These are phyloP conservation scores for Bombus waltoni DNA, from an alignment of 1,140 invertebrate species.

Conservation along the genomic window DNA sequence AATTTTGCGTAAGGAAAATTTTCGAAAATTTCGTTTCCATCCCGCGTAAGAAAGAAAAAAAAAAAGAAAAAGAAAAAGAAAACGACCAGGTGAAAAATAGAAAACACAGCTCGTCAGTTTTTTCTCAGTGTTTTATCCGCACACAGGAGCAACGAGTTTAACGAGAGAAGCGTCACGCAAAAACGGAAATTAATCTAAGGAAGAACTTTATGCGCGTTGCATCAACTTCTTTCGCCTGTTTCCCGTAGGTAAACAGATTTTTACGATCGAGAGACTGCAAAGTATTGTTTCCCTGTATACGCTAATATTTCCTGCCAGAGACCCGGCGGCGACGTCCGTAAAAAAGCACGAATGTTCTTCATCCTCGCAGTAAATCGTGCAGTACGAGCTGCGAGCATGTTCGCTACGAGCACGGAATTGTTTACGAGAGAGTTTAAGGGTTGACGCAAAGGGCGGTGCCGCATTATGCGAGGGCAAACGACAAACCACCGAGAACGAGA, in stretches of 20 bases:
- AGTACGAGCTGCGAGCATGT: not conserved
- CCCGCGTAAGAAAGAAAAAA: not conserved
- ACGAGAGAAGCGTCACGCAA: not conserved
- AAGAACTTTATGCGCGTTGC: not conserved
- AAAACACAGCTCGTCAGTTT: not conserved
- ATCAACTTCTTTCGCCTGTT: not conserved
- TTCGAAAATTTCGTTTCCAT: not conserved
- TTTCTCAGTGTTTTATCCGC: too few relatives aligned
- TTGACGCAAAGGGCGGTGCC: slow-evolving; percentile 1
- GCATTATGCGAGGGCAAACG: slow-evolving; percentile 9
- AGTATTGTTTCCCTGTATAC: not conserved
- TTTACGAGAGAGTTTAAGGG: slow-evolving; percentile 21
- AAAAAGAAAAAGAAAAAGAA: too few relatives aligned
- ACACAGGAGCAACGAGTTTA: not conserved
- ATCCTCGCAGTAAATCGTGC: not conserved
- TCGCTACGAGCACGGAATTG: not conserved
- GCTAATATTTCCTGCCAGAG: slow-evolving; percentile 20
- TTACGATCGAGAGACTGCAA: not conserved
- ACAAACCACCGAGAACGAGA: slow-evolving; percentile 20
- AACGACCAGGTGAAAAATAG: not conserved
- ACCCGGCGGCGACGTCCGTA: not conserved
- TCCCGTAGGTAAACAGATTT: not conserved
- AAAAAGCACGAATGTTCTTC: slow-evolving; percentile 15
- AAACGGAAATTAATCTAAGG: slow-evolving; percentile 9
- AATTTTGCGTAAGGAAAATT: not conserved